These are phyloP conservation scores for Halocynthia roretzi DNA, from an alignment of 23 tunicate genomes.

Conservation along the genomic window DNA sequence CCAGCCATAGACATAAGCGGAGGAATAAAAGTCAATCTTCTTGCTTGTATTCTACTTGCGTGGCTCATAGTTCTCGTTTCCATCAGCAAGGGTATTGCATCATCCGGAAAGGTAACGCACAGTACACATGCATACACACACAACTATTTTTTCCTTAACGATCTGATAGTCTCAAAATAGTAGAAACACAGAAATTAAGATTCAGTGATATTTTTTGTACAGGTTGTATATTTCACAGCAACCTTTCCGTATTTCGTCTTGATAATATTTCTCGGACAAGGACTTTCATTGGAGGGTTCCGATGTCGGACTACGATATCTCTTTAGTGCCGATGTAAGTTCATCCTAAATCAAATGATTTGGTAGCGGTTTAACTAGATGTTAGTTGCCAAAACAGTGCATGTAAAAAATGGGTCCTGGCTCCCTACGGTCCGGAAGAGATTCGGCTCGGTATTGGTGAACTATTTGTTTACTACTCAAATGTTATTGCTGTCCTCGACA, in stretches of 20 bases:
- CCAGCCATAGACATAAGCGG: slow-evolving; percentile 57
- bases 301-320: slow-evolving; percentile 50
- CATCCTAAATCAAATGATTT: no score
- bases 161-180: no score
- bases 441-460: no score
- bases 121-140: slow-evolving; percentile 1
- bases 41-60: slow-evolving; percentile 60
- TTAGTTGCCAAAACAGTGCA: no score
- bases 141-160: neutral
- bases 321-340: slow-evolving; percentile 67
- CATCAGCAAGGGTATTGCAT: slow-evolving; percentile 77
- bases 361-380: no score
- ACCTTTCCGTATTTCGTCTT: slow-evolving; percentile 78
- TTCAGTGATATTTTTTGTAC: neutral
- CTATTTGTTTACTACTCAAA: no score
- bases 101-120: slow-evolving; percentile 55
- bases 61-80: slow-evolving; percentile 67
- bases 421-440: no score
- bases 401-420: no score
- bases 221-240: slow-evolving; percentile 92
- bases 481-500: no score
- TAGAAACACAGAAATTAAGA: no score
- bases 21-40: slow-evolving; percentile 56
- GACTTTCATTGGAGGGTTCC: slow-evolving; percentile 63
- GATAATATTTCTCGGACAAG: slow-evolving; percentile 66